Conservation (phyloP, 2,797 vertebrate species). For the Spizella passerina region DNA sequence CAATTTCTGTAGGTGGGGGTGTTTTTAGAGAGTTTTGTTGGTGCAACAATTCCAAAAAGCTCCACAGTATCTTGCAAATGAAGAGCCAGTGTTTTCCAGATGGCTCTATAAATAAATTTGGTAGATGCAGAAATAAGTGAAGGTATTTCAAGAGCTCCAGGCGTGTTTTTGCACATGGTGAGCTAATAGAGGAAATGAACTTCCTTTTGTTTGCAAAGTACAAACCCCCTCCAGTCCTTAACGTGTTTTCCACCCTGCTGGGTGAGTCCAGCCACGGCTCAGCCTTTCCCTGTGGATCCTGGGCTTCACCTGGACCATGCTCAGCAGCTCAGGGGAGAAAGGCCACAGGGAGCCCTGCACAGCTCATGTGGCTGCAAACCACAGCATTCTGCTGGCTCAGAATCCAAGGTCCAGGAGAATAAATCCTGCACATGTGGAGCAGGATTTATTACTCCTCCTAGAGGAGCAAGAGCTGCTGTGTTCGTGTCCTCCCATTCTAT, state of each 20-base stretch:
- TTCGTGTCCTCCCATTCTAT: not conserved
- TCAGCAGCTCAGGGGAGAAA: not conserved
- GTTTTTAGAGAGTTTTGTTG: not conserved
- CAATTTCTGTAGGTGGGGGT: not conserved
- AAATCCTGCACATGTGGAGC: accelerated
- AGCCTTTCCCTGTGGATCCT: not conserved
- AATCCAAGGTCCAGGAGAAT: not conserved
- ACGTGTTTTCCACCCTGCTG: not conserved
- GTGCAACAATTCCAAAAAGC: not conserved
- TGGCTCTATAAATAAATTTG: conserved; percentile 11
- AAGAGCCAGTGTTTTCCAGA: not conserved
- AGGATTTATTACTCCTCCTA: too few species aligned
- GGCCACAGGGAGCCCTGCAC: not conserved
- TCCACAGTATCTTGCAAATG: not conserved
- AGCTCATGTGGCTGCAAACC: accelerated
- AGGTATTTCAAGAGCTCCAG: conserved; percentile 25
- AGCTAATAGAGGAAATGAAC: conserved; percentile 37
- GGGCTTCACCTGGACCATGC: accelerated
- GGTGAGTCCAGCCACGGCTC: accelerated
- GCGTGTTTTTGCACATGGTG: not conserved
- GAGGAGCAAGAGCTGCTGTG: not conserved
- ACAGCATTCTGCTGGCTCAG: not conserved
- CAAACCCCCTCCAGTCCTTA: not conserved
- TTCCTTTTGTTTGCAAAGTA: conserved; percentile 39
- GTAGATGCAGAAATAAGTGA: conserved; percentile 5